These are phyloP conservation scores for Blera fallax DNA, from an alignment of 2,888 invertebrate species.

Conservation along the genomic window DNA sequence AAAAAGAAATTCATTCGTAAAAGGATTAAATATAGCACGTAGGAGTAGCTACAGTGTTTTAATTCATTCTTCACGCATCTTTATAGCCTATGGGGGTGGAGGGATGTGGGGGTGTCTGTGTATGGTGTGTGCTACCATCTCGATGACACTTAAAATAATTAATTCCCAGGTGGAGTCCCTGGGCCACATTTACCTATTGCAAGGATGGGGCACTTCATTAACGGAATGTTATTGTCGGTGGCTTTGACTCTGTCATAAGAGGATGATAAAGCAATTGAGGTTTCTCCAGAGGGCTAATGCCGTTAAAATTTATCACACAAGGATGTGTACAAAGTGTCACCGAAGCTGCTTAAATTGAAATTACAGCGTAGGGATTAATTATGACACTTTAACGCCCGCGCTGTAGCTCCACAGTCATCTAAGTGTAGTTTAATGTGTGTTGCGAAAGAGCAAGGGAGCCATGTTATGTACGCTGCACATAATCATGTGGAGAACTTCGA, in stretches of 20 bases:
- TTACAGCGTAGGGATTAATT: constrained; percentile 54
- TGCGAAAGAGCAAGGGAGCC: neutral
- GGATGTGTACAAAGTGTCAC: constrained; percentile 8
- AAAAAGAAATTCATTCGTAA: neutral
- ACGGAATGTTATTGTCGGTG: constrained; percentile 30
- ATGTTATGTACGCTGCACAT: neutral
- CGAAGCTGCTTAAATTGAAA: constrained; percentile 41
- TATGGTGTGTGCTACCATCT: constrained; percentile 21
- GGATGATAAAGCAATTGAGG: constrained; percentile 44
- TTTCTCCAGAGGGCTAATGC: constrained; percentile 49
- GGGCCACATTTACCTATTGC: neutral
- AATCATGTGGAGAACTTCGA: neutral
- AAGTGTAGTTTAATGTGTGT: constrained; percentile 51
- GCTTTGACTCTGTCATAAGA: constrained; percentile 33
- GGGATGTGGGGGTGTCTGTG: too few relatives aligned
- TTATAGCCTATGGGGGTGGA: neutral
- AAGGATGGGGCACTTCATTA: constrained; percentile 29
- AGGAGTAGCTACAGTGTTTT: neutral
- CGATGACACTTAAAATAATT: constrained; percentile 66
- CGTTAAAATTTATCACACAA: constrained; percentile 44
- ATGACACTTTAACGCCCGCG: constrained; percentile 55
- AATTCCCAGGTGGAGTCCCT: constrained; percentile 45
- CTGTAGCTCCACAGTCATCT: constrained; percentile 34
- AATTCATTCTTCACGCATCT: constrained; percentile 5
- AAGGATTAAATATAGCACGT: constrained; percentile 6